Base-by-base conservation (phyloP, 2,888 invertebrate species). In the Pristionchus fissidentatus region DNA sequence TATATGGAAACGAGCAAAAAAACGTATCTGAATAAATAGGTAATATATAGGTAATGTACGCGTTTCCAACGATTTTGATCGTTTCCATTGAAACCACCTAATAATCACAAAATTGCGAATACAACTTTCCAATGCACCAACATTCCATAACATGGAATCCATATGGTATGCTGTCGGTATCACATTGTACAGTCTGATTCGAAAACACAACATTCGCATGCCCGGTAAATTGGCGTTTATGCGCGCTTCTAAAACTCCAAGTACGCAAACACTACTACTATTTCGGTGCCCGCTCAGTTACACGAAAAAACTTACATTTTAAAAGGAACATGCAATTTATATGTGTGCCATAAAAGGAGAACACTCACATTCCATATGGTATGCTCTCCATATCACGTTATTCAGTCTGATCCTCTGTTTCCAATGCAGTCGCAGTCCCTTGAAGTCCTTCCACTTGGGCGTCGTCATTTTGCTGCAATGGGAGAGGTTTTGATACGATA, bases 81-180 rank as follows among this genome's bases (percentile, higher is more conserved):
- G 26, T 57, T n/a, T n/a, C 57, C 8, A 26, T 57, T 57, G n/a
- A n/a, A 57, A 26, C 8, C 57, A 26, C 52, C 0, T 52, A 15
- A n/a, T 7, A 10, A 10, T 46, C 46, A 15, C 46, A 10, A n/a
- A n/a, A n/a, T n/a, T n/a, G n/a, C n/a, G n/a, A n/a, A n/a, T n/a
- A n/a, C 26, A 8, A 57, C 57, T n/a, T 57, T 26, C 26, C 26
- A 22, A 26, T 3, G 5, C 26, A 26, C 26, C 2, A 26, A 22
- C 26, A 15, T 5, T 4, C 22, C 57, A 22, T n/a, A 52, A n/a
- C n/a, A 22, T n/a, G 4, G n/a, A 22, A 19, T 99, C 99, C 96
- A 98, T 96, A 93, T 98, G 97, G 97, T 98, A 99, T 93, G 98
- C 98, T 93, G 99, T 95, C 99, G 99, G 99, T 92, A 99, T 99